phyloP scores from a whole-genome alignment of 2,797 vertebrate genomes.

The Diplodus sargus region DNA sequence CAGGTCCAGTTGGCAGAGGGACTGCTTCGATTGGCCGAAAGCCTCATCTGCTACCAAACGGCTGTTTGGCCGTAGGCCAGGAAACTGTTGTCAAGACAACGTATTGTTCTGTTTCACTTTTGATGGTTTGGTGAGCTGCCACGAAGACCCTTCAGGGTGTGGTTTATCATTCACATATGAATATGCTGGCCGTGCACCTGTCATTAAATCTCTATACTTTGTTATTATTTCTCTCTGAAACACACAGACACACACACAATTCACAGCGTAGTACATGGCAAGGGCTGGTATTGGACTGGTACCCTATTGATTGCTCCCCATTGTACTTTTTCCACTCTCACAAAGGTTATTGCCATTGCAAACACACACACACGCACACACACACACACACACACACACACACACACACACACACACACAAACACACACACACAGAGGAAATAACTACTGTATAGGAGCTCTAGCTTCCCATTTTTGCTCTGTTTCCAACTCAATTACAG shows the following conservation, averaged over 20 bases:
- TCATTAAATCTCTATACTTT: conserved; percentile 11
- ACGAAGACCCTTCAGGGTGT: conserved; percentile 31
- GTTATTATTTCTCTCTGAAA: conserved; percentile 1
- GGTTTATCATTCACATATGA: conserved; percentile 38
- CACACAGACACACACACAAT: conserved; percentile 17
- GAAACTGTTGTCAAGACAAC: conserved; percentile 68
- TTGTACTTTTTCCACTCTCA: conserved; percentile 75
- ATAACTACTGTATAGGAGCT: conserved; percentile 18
- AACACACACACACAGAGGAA: conserved; percentile 21
- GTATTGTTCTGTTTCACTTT: conserved; percentile 58
- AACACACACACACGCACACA: conserved; percentile 7
- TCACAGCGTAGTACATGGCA: conserved; percentile 15
- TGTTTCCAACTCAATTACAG: conserved; percentile 69
- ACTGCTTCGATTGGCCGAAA: conserved; percentile 42
- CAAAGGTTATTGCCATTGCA: conserved; percentile 60
- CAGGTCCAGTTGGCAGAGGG: conserved; percentile 35
- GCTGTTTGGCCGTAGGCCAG: conserved; percentile 42
- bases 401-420: conserved; percentile 29
- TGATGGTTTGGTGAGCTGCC: conserved; percentile 45
- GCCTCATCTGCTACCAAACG: conserved; percentile 23
- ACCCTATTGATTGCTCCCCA: conserved; percentile 66
- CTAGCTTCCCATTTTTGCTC: conserved; percentile 46
- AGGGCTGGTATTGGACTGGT: conserved; percentile 67
- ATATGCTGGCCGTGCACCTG: not conserved
- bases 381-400: conserved; percentile 7